A percentile compares a stretch with the other conserved stretches of the same genome.
These are phyloP conservation scores for Etheostoma spectabile DNA, from an alignment of 2,113 vertebrate species.

Conservation along the genomic window DNA sequence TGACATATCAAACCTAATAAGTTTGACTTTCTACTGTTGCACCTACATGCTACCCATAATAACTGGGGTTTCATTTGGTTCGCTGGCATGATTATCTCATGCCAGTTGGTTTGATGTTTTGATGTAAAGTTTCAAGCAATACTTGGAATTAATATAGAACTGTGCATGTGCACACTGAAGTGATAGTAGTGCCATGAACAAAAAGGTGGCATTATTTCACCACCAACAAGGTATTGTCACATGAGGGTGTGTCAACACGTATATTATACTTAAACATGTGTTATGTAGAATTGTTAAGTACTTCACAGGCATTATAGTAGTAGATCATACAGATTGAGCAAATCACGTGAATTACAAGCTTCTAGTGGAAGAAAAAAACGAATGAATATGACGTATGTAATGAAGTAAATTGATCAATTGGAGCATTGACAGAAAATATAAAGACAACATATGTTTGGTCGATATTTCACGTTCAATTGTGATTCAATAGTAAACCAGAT, in stretches of 20 bases:
- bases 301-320: neutral
- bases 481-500: neutral
- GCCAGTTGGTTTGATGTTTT: constrained; percentile 25
- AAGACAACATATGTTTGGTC: neutral
- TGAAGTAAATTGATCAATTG: neutral
- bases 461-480: neutral
- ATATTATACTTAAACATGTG: neutral
- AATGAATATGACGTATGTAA: neutral
- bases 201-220: constrained; percentile 16
- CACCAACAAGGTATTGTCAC: neutral
- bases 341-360: neutral
- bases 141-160: neutral
- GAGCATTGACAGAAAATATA: neutral
- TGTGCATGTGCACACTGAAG: constrained; percentile 14
- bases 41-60: constrained; percentile 31
- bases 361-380: neutral
- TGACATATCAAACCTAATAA: constrained; percentile 21
- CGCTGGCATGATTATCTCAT: neutral
- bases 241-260: neutral
- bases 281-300: neutral
- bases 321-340: neutral
- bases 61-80: constrained; percentile 37
- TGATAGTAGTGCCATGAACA: neutral
- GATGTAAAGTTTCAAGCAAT: constrained; percentile 25
- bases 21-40: constrained; percentile 36